Evolutionary conservation across 2,113 vertebrate species (phyloP), one percentile per base, ranked within the genome.

Genomic region (Desmodus rotundus): DNA sequence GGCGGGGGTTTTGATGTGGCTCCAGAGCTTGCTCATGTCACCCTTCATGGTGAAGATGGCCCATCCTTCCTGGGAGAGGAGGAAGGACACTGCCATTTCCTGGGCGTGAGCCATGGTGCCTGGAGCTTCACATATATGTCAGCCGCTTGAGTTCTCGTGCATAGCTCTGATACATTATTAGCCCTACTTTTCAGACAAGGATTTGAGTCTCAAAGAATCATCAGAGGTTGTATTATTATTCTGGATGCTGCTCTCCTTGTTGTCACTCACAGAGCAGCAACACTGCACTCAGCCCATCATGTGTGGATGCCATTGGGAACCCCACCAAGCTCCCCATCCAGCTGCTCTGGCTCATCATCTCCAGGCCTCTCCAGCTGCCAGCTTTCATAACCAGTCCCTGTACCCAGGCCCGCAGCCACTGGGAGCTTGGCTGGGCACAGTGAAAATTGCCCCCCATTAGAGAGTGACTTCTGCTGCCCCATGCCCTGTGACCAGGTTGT

Each of bases 1-100:
- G 26, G 45, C 0, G 0, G 11, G 36, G 70, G 43, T 12, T 58
- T 82, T 11, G 56, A 50, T 13, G n/a, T 3, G 19, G 10, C 78
- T 74, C 17, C 22, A 78, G 61, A 50, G 19, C 26, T 58, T 4
- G 1, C 26, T 43, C n/a, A 19, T 3, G 0, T 17, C 26, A 43
- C 3, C 4, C 20, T 83, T 81, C 3, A 3, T 26, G 43, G 61
- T 0, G 2, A 43, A n/a, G 65, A 16, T 28, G 54, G 65, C 56
- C 45, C 58, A 19, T 24, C 10, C 26, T 94, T 87, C 72, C 83
- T 38, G 47, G 81, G 84, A 83, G 47, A 45, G 72, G 31, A 24
- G n/a, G 58, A 77, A n/a, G 52, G 54, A 47, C 45, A 36, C n/a
- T 3, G 45, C 20, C 67, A 56, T 56, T 36, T 68, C 7, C 20